Conservation (phyloP, 2,888 invertebrate species). For the Ophion costatus region DNA sequence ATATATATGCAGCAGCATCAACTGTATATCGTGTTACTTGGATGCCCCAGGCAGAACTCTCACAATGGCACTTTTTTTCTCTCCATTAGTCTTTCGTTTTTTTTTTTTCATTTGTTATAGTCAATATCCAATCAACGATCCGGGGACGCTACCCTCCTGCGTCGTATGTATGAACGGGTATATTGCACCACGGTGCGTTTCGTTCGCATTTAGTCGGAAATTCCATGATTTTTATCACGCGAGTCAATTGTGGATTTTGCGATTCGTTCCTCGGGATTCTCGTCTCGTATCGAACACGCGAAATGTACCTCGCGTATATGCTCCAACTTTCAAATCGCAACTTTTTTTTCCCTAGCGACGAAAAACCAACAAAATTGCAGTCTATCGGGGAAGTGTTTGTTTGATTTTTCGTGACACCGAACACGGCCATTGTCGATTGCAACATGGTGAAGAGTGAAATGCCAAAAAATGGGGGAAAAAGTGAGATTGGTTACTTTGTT, state of each 20-base stretch:
- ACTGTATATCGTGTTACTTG: constrained; percentile 15
- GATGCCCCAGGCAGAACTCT: constrained; percentile 20
- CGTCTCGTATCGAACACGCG: neutral
- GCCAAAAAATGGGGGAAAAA: neutral
- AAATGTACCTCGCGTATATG: neutral
- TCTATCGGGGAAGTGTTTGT: neutral
- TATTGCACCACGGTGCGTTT: constrained; percentile 5
- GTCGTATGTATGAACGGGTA: neutral
- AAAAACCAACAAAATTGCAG: too few relatives aligned
- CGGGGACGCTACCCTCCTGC: neutral
- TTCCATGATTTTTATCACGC: constrained; percentile 24
- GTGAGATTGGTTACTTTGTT: neutral
- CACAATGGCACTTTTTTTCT: constrained; percentile 29
- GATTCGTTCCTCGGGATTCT: constrained; percentile 14
- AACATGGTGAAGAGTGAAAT: neutral
- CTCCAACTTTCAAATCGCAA: neutral
- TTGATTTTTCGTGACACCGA: neutral
- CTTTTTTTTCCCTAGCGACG: neutral
- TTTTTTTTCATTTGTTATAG: constrained; percentile 33
- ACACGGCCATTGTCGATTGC: too few relatives aligned
- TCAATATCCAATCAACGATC: constrained; percentile 39
- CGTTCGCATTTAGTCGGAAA: constrained; percentile 17
- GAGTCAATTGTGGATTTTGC: constrained; percentile 8
- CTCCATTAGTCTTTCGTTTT: constrained; percentile 28
- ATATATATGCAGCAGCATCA: constrained; percentile 18